Evolutionary conservation across 1,140 invertebrate genomes (phyloP).

Genomic region (Chironomus tepperi): DNA sequence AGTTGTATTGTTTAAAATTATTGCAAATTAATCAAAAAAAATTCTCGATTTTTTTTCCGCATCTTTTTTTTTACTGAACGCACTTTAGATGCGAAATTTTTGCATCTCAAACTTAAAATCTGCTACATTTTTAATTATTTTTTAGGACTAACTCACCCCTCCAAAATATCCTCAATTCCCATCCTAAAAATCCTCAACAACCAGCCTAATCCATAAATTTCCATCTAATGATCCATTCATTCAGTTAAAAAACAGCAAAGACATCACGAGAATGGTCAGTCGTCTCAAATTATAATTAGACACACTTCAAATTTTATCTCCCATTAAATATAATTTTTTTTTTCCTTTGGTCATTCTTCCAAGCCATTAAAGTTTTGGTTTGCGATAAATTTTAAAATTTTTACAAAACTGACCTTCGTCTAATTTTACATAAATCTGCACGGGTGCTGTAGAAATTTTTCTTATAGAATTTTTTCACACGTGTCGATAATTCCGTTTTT

Average conservation of each 20-base stretch:
- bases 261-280: neutral
- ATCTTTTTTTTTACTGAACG: no score
- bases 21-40: no score
- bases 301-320: neutral
- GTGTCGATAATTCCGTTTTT: constrained; percentile 6
- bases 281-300: neutral
- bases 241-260: neutral
- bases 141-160: no score
- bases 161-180: no score
- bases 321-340: neutral
- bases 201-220: neutral
- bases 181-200: no score
- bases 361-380: neutral
- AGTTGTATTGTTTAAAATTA: no score
- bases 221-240: neutral
- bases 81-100: no score
- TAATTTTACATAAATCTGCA: neutral
- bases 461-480: neutral
- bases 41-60: no score
- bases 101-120: no score
- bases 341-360: constrained; percentile 1
- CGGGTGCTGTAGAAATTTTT: no score
- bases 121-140: no score
- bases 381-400: neutral
- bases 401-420: neutral